Conservation (phyloP, 2,113 vertebrate species). For the Nothocercus nigrocapillus region DNA sequence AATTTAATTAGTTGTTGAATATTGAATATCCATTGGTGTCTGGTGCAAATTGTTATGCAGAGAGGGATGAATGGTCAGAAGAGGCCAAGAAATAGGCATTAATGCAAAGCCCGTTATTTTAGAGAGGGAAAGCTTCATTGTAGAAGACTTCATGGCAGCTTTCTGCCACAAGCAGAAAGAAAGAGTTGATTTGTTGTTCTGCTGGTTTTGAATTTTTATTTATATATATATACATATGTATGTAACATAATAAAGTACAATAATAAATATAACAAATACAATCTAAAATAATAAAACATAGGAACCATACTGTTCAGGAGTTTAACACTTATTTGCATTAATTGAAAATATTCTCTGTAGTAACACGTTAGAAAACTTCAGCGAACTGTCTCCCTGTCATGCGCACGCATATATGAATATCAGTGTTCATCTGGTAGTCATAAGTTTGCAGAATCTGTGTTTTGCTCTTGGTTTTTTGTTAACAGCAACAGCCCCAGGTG, state of each 20-base stretch:
- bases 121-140: not conserved
- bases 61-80: not conserved
- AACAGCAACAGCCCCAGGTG: not conserved
- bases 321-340: not conserved
- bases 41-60: slow-evolving; percentile 30
- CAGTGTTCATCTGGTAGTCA: not conserved
- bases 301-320: not conserved
- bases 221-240: not conserved
- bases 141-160: not conserved
- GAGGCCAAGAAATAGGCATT: not conserved
- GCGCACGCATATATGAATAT: not conserved
- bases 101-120: slow-evolving; percentile 8
- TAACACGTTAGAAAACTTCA: not conserved
- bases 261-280: no score
- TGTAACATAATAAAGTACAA: no score
- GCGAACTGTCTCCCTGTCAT: not conserved
- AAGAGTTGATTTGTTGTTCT: not conserved
- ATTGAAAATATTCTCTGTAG: not conserved
- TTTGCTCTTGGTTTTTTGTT: not conserved
- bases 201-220: not conserved
- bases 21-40: slow-evolving; percentile 55
- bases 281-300: no score
- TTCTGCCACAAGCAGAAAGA: not conserved
- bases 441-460: not conserved
- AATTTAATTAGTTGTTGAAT: slow-evolving; percentile 68